These are phyloP conservation scores for Galagoides demidoff DNA, from an alignment of 2,797 vertebrate genomes.

Conservation along the genomic window DNA sequence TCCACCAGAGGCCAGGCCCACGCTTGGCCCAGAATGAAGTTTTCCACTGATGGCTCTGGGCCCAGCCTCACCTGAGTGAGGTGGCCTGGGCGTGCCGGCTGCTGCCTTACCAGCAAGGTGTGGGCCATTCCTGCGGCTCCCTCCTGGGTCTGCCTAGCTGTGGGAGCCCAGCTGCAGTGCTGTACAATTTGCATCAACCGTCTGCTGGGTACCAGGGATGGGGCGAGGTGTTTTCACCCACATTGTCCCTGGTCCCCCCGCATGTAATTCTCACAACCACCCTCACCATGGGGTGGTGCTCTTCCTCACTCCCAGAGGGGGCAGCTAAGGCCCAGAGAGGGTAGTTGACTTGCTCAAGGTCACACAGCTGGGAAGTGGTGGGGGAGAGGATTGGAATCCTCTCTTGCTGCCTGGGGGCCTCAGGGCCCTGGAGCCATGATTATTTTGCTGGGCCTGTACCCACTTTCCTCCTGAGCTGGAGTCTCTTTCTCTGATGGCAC, in stretches of 20 bases:
- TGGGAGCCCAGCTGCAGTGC: not conserved
- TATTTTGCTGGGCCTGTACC: not conserved
- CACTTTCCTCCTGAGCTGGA: not conserved
- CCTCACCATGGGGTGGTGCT: rapidly evolving
- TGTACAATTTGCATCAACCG: rapidly evolving
- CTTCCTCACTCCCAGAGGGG: not conserved
- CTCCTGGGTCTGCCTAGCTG: not conserved
- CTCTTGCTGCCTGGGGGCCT: not conserved
- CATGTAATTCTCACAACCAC: not conserved
- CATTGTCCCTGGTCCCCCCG: no score
- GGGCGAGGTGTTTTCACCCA: not conserved
- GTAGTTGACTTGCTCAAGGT: not conserved
- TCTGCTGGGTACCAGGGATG: not conserved
- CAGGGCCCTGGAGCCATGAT: not conserved
- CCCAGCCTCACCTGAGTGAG: conserved; percentile 68
- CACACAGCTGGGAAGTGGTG: not conserved
- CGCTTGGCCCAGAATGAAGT: conserved; percentile 41
- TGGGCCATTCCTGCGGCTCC: not conserved
- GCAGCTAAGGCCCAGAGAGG: conserved; percentile 2
- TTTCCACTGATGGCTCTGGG: not conserved
- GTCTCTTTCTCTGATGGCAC: conserved; percentile 27
- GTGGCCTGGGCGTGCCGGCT: not conserved
- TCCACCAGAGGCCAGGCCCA: not conserved
- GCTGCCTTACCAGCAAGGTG: not conserved
- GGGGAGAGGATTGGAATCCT: not conserved